Evolutionary conservation across 2,797 vertebrate species (phyloP), one percentile per base, ranked within the genome.

Genomic region (Leptatherina wallacei): DNA sequence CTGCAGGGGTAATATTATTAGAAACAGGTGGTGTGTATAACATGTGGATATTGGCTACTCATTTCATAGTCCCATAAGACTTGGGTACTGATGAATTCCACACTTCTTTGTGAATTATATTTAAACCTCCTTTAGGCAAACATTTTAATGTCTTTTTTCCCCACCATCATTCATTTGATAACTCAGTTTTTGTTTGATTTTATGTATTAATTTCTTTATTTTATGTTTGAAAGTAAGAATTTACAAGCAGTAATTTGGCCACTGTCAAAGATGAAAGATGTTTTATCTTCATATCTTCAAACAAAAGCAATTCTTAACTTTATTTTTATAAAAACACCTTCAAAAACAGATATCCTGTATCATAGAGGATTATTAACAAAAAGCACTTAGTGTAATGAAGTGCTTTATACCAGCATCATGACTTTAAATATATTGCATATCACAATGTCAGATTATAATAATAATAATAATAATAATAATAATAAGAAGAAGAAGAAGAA

Each of bases 21-120:
- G 89, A 94, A 94, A 90, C 91, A 93, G 91, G 80, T 78, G 55
- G 76, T 55, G 85, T 89, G 87, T 88, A 78, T 90, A 90, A 90
- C 87, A 89, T 92, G 88, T 91, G 89, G 89, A 89, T 89, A 79
- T 88, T 81, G 82, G 79, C 90, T 85, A 67, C 86, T 88, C 78
- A 2, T 85, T 87, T 83, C 85, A 83, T 44, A 36, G 80, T 77
- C 86, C 89, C 81, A 65, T 71, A 67, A 81, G 87, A 85, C 69
- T 55, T 58, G 71, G 81, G 71, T 73, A 77, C 75, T 73, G 29
- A 58, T 80, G 82, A 84, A 85, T 89, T 92, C 85, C 73, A 79
- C 56, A 65, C 77, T 87, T 92, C 80, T 85, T 82, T 66, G 49
- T 80, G 65, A 88, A 86, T 91, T 87, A 85, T 86, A 63, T 79